phyloP scores from a whole-genome alignment of 1,140 invertebrate genomes.

The Apis laboriosa region DNA sequence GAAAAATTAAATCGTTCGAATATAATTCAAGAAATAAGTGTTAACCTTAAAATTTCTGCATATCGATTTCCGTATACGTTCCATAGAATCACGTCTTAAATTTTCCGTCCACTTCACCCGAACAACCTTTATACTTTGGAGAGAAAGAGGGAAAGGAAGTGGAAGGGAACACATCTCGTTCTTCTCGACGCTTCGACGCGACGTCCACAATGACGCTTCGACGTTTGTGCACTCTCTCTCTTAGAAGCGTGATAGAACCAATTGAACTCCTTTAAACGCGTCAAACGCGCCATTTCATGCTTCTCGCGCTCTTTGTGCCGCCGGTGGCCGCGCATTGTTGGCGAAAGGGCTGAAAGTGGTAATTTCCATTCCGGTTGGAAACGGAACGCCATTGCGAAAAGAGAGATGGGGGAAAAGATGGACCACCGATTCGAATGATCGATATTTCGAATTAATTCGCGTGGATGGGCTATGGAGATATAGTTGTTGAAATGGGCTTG shows the following conservation, averaged over 20 bases:
- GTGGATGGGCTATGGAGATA: background rate
- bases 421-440: background rate
- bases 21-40: too few relatives aligned
- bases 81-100: too few relatives aligned
- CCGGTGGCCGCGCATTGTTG: slow-evolving; percentile 26
- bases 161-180: background rate
- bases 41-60: too few relatives aligned
- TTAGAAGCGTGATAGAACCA: slow-evolving; percentile 28
- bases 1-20: too few relatives aligned
- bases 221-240: slow-evolving; percentile 17
- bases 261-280: slow-evolving; percentile 53
- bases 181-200: background rate
- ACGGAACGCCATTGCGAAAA: background rate
- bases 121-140: too few relatives aligned
- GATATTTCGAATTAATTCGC: background rate
- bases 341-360: slow-evolving; percentile 32
- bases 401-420: background rate
- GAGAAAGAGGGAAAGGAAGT: background rate
- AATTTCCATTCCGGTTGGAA: slow-evolving; percentile 43
- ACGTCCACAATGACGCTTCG: slow-evolving; percentile 1
- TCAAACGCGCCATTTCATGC: slow-evolving; percentile 47
- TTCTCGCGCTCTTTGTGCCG: slow-evolving; percentile 9
- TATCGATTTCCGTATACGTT: too few relatives aligned
- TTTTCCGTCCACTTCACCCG: too few relatives aligned
- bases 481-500: background rate